Conservation (phyloP, 2,888 invertebrate genomes). For the Bembecia ichneumoniformis region DNA sequence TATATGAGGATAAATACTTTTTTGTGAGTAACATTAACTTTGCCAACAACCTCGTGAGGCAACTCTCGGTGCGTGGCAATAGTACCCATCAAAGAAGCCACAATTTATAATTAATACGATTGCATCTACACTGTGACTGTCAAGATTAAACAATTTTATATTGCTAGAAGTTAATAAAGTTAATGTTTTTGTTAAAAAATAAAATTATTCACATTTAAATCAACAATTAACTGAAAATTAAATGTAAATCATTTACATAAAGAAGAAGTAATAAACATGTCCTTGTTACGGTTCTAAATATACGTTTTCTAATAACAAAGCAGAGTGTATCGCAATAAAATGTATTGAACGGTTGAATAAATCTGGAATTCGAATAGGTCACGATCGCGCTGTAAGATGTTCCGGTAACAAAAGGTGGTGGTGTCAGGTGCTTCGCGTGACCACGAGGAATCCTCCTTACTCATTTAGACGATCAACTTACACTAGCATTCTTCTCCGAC, state of each 20-base stretch:
- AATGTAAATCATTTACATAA: neutral
- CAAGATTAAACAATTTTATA: no score
- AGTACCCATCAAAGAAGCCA: no score
- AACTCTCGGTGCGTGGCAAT: no score
- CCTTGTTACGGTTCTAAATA: slow-evolving; percentile 4
- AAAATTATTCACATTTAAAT: no score
- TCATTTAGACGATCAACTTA: slow-evolving; percentile 56
- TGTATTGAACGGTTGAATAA: slow-evolving; percentile 17
- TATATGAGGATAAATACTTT: no score
- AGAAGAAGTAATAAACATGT: neutral
- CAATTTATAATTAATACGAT: no score
- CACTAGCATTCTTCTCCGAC: slow-evolving; percentile 39
- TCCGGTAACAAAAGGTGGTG: slow-evolving; percentile 34
- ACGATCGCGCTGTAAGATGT: slow-evolving; percentile 26
- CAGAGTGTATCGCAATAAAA: neutral
- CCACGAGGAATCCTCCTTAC: slow-evolving; percentile 45
- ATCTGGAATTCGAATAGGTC: slow-evolving; percentile 42
- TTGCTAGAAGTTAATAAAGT: no score
- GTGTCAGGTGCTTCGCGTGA: slow-evolving; percentile 58
- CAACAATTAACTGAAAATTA: neutral
- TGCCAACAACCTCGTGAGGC: no score
- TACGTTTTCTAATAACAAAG: slow-evolving; percentile 1
- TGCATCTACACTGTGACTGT: no score
- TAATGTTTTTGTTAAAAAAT: no score
- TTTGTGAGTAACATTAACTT: no score